These are phyloP conservation scores for Pionites leucogaster DNA, from an alignment of 2,113 vertebrate species.

Conservation along the genomic window DNA sequence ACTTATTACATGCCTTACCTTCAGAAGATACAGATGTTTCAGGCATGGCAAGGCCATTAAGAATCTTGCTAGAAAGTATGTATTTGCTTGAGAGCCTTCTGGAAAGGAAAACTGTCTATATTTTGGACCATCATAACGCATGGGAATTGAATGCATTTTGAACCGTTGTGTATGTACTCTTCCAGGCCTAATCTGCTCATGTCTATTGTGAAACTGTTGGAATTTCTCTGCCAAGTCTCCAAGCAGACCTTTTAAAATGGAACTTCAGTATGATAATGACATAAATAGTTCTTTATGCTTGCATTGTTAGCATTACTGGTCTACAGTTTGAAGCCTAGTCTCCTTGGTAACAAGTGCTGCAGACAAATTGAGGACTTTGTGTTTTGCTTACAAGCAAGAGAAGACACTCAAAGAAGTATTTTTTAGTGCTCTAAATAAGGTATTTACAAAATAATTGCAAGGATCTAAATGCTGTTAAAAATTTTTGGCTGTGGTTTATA, in stretches of 20 bases:
- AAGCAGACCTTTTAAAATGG: not conserved
- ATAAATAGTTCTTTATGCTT: not conserved
- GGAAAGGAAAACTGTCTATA: not conserved
- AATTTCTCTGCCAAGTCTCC: not conserved
- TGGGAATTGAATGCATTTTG: fast-evolving
- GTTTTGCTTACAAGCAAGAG: not conserved
- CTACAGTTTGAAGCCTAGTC: not conserved
- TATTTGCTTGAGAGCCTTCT: not conserved
- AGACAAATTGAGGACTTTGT: not conserved
- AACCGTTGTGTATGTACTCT: not conserved
- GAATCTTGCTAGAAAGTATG: not conserved
- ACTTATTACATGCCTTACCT: not conserved
- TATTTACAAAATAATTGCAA: not conserved
- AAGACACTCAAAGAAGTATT: not conserved
- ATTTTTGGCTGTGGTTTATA: not conserved
- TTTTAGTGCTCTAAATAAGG: not conserved
- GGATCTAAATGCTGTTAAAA: not conserved
- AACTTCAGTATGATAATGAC: not conserved
- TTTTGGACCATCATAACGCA: not conserved
- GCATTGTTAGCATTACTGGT: not conserved
- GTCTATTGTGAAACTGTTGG: not conserved
- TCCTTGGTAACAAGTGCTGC: not conserved
- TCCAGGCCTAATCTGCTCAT: not conserved
- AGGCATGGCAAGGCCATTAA: not conserved
- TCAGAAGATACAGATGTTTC: not conserved